Base-by-base conservation (phyloP, 1,140 invertebrate species). In the Cyclina sinensis region DNA sequence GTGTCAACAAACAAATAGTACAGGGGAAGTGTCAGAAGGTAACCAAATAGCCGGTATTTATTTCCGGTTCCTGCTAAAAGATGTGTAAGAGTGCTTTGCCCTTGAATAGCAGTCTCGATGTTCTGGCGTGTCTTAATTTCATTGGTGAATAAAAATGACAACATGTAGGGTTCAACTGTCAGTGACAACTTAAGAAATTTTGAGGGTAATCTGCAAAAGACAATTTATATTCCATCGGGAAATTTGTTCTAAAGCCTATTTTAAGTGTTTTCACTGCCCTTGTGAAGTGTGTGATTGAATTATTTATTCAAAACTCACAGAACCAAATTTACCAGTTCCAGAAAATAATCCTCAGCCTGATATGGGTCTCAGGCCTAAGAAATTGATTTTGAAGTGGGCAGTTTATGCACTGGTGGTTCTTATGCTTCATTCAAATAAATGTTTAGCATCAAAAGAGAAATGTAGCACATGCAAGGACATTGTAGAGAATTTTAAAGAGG, bases 401-500 rank as follows among this genome's bases (percentile, higher is more conserved):
- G 30, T 39, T 16, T 30, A n/a, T 74, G 9, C 82, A 48, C 51
- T 74, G 14, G n/a, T 57, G 51, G 24, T 76, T 65, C 18, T 89
- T 48, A 24, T n/a, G 7, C 9, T 68, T 14, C 14, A 11, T 39
- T 27, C 70, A 65, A 46, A 21, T n/a, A 27, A 9, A 43, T 30
- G 30, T 57, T 46, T 43, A 24, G 80, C 65, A 54, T 57, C 70
- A 30, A 87, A 80, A 59, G 78, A 87, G 24, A 91, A 89, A 54
- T 91, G 91, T 62, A 57, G 43, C 51, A 74, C 85, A 2, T 92
- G 92, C 48, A 91, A 84, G 74, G 88, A 85, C 43, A 91, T 92
- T 37, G 83, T 85, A 3, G 54, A 84, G 32, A 85, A 91, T 88
- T 92, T 92, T 87, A 76, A 89, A 37, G 91, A 91, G 91, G 91